These are phyloP conservation scores for Naja naja DNA, from an alignment of 2,113 vertebrate genomes.

Conservation along the genomic window DNA sequence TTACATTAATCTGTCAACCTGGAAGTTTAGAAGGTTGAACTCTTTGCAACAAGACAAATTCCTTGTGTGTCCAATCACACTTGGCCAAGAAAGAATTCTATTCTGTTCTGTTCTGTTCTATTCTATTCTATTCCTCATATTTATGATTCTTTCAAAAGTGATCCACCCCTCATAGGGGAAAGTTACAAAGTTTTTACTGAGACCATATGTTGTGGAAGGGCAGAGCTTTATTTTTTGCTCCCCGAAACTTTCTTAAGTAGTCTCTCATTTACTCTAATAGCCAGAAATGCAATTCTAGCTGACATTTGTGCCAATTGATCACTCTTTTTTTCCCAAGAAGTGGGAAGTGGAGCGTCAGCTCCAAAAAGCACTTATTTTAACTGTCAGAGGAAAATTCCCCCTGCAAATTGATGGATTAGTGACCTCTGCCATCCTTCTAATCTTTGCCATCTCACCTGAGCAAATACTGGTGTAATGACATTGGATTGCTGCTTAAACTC, in stretches of 20 bases:
- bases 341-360: background rate
- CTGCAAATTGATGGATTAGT: constrained; percentile 6
- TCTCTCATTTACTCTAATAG: constrained; percentile 18
- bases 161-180: background rate
- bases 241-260: background rate
- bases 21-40: background rate
- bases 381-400: constrained; percentile 17
- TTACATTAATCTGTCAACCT: background rate
- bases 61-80: too few relatives aligned
- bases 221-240: constrained; percentile 14
- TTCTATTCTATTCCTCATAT: background rate
- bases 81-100: too few relatives aligned
- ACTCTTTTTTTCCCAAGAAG: background rate
- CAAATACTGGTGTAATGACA: background rate
- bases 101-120: too few relatives aligned
- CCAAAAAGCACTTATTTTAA: constrained; percentile 18
- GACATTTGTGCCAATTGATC: constrained; percentile 29
- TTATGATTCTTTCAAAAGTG: background rate
- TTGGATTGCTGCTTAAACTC: constrained; percentile 13
- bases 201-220: background rate
- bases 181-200: background rate
- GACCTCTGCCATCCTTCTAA: background rate
- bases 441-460: background rate
- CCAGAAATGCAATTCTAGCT: constrained; percentile 39
- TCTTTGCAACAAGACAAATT: background rate